Evolutionary conservation across 2,797 vertebrate species (phyloP).

Genomic region (Phaenicophaeus curvirostris): DNA sequence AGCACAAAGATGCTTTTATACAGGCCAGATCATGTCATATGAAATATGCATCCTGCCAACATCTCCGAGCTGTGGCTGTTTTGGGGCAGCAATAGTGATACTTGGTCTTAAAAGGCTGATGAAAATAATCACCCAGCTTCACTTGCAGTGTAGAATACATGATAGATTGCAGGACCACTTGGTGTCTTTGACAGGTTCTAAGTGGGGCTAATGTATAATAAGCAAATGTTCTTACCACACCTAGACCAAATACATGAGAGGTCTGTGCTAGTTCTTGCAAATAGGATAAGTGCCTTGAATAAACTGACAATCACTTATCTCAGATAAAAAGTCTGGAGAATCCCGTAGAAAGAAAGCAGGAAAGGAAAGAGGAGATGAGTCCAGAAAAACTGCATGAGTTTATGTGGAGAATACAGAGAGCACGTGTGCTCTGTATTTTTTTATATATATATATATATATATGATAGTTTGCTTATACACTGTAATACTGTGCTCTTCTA

Average conservation of each 20-base stretch:
- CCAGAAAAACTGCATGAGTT: background rate
- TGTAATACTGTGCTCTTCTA: background rate
- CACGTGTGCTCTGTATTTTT: background rate
- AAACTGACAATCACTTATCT: slow-evolving; percentile 34
- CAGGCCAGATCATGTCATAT: background rate
- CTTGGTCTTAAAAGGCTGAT: background rate
- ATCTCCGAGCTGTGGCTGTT: background rate
- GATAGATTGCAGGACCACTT: slow-evolving; percentile 29
- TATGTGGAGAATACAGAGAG: background rate
- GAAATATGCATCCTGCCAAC: background rate
- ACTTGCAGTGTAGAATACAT: background rate
- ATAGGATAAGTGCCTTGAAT: slow-evolving; percentile 37
- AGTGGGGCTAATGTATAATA: slow-evolving; percentile 31
- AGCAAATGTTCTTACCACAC: slow-evolving; percentile 46
- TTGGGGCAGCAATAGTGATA: background rate
- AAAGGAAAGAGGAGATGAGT: background rate
- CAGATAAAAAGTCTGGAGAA: slow-evolving; percentile 39
- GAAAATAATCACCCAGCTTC: background rate
- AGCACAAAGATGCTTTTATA: background rate
- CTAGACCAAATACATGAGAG: slow-evolving; percentile 45
- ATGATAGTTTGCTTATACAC: background rate
- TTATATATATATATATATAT: background rate
- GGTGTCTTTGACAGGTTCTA: slow-evolving; percentile 21
- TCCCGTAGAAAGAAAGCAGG: background rate
- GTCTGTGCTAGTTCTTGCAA: slow-evolving; percentile 37